These are phyloP conservation scores for Mythimna loreyi DNA, from an alignment of 2,888 invertebrate species.

Conservation along the genomic window DNA sequence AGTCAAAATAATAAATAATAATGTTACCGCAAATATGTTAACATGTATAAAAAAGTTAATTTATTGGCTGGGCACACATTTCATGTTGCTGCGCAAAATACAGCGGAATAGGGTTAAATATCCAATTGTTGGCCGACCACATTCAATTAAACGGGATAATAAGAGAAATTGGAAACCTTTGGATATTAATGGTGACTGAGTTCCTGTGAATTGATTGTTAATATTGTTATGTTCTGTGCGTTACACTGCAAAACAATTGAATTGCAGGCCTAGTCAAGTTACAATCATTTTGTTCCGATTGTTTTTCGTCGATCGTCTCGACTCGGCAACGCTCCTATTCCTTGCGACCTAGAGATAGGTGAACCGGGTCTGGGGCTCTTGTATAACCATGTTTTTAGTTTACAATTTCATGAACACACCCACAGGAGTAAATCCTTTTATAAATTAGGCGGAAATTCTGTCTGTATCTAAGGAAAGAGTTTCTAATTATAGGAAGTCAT, in stretches of 20 bases:
- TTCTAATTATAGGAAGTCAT: too few species aligned
- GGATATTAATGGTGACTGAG: slow-evolving; percentile 6
- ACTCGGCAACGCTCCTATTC: too few species aligned
- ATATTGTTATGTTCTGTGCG: slow-evolving; percentile 4
- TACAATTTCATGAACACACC: too few species aligned
- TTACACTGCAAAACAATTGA: not conserved
- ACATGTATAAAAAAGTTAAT: slow-evolving; percentile 58
- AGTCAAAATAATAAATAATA: slow-evolving; percentile 57
- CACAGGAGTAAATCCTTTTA: too few species aligned
- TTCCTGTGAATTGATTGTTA: slow-evolving; percentile 16
- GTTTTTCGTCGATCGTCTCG: too few species aligned
- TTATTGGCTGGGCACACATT: slow-evolving; percentile 47
- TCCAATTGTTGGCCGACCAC: slow-evolving; percentile 31
- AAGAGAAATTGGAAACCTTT: slow-evolving; percentile 32
- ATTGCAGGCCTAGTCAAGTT: too few species aligned
- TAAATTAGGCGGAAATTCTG: too few species aligned
- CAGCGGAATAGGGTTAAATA: slow-evolving; percentile 38
- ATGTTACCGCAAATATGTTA: slow-evolving; percentile 57
- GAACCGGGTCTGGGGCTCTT: too few species aligned
- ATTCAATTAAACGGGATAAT: slow-evolving; percentile 47
- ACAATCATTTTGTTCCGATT: too few species aligned
- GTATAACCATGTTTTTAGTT: too few species aligned
- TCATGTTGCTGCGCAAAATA: slow-evolving; percentile 34
- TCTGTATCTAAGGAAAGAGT: too few species aligned
- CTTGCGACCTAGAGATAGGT: too few species aligned